Evolutionary conservation across 2,113 vertebrate genomes (phyloP), one percentile per base, ranked within the genome.

Genomic region (Brachypteracias leptosomus): DNA sequence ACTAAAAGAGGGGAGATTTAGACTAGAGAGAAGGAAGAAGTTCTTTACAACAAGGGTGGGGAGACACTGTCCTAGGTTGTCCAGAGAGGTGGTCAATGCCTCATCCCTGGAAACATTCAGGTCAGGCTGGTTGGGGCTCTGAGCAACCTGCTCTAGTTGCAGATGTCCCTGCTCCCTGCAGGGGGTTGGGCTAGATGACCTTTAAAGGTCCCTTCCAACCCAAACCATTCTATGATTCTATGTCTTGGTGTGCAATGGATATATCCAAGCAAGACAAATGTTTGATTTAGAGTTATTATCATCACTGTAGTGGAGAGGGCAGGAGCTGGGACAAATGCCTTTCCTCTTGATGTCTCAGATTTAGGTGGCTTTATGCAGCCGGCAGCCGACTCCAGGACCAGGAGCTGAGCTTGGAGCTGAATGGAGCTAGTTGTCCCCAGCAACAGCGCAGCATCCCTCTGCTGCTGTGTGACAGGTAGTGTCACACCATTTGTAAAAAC

Each of bases 371-470:
- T 92, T 71, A 44, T 58, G 59, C 61, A 92, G n/a, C 57, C 88
- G 52, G 42, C 38, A 71, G 75, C 71, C 3, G 3, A 1, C 74
- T 71, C 59, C 1, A 1, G 47, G 47, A 72, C 25, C 0, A 1
- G 47, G 62, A 72, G 35, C 87, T 54, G 52, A 78, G 36, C 57
- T 92, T 12, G 4, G 62, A 79, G 92, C 19, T 0, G 5, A 85
- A 83, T 46, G 72, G 68, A 93, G 17, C 26, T 80, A 49, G 63
- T 65, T 93, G 85, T 54, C 42, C 46, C 36, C 77, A 87, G 88
- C 76, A 84, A 77, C 49, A 84, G 13, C 0, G 0, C 11, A 12
- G 55, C 54, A 80, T 66, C 36, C 55, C 20, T 73, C 76, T 83
- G 31, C 17, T 20, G 49, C 59, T 84, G 21, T 44, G 16, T 87